Conservation (phyloP, 1,140 invertebrate species). For the Drosophila baimaii region DNA sequence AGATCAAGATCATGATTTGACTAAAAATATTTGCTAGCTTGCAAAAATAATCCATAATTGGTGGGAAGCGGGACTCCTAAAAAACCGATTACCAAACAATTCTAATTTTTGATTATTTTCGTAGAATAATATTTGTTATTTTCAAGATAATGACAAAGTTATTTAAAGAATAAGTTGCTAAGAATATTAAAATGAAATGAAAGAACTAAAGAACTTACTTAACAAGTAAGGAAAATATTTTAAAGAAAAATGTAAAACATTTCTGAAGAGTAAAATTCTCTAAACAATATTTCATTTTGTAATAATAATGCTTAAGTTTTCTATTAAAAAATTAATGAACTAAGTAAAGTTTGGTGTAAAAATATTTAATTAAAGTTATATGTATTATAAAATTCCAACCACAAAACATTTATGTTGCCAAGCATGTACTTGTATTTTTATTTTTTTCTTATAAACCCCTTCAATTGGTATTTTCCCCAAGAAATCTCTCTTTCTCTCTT, state of each 20-base stretch:
- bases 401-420: neutral
- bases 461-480: neutral
- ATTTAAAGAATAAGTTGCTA: fast-evolving
- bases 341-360: too few relatives aligned
- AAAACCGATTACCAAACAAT: neutral
- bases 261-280: too few relatives aligned
- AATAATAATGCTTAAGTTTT: too few relatives aligned
- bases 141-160: neutral
- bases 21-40: constrained; percentile 1
- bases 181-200: neutral
- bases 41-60: constrained; percentile 11
- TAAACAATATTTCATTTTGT: neutral
- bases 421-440: neutral
- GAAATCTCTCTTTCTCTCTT: neutral
- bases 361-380: too few relatives aligned
- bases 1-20: constrained; percentile 37
- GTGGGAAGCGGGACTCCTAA: neutral
- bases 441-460: too few relatives aligned
- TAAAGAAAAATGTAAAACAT: neutral
- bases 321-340: too few relatives aligned
- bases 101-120: constrained; percentile 2
- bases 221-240: too few relatives aligned
- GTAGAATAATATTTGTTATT: neutral
- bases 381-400: too few relatives aligned
- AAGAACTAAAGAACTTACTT: too few relatives aligned